A percentile compares a stretch with the other conserved stretches of the same genome.
phyloP scores from a whole-genome alignment of 2,113 vertebrate species.

The Psettodes erumei region DNA sequence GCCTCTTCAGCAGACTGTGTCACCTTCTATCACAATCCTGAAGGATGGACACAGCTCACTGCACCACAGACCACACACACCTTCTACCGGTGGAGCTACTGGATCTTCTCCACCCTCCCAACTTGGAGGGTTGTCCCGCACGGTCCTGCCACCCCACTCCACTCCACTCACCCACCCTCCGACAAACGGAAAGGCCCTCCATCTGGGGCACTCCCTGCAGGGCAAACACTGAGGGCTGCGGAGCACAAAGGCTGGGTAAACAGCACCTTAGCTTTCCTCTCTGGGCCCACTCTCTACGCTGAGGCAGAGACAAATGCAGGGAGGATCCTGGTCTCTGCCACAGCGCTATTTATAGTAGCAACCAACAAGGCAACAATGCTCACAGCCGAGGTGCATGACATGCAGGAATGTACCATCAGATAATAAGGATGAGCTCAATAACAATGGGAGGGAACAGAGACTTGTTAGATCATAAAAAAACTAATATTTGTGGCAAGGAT shows the following conservation, averaged over 20 bases:
- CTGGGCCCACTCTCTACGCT: constrained; percentile 53
- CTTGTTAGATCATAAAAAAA: not conserved
- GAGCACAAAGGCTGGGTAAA: constrained; percentile 82
- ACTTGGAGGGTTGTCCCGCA: constrained; percentile 20
- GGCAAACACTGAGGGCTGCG: constrained; percentile 77
- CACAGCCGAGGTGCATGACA: constrained; percentile 69
- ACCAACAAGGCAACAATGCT: constrained; percentile 69
- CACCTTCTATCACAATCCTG: constrained; percentile 31
- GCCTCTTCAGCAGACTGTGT: constrained; percentile 12
- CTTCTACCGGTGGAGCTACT: not conserved
- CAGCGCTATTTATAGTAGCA: constrained; percentile 75
- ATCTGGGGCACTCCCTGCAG: constrained; percentile 77
- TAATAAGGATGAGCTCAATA: constrained; percentile 53
- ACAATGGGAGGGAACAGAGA: constrained; percentile 3
- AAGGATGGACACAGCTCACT: constrained; percentile 28
- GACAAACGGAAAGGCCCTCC: constrained; percentile 55
- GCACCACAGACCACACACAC: constrained; percentile 1
- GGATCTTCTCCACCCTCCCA: constrained; percentile 18
- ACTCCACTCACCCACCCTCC: constrained; percentile 41
- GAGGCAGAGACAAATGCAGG: constrained; percentile 74
- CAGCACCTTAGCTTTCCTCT: constrained; percentile 69
- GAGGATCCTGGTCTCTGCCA: constrained; percentile 72
- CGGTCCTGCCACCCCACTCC: constrained; percentile 19
- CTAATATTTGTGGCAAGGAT: constrained; percentile 1
- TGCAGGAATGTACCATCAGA: constrained; percentile 67